Conservation (phyloP, 2,797 vertebrate genomes). For the Diceros bicornis region DNA sequence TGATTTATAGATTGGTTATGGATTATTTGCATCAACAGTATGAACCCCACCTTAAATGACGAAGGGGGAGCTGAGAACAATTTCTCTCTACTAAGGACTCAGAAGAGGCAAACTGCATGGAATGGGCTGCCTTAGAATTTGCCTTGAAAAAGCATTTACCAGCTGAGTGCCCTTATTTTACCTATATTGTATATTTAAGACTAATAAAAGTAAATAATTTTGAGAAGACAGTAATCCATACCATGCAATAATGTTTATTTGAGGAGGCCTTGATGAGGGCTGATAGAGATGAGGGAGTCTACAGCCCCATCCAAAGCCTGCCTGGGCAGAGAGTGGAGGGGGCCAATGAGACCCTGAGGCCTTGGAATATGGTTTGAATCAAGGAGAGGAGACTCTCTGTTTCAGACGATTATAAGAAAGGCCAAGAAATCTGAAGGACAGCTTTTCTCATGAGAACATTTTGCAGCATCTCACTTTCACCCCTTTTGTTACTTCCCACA, state of each 20-base stretch:
- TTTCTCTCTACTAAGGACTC: background rate
- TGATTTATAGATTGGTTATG: too few relatives aligned
- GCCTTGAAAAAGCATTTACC: background rate
- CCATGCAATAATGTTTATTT: background rate
- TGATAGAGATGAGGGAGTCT: background rate
- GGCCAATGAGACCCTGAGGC: background rate
- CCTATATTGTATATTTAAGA: background rate
- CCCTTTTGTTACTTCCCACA: background rate
- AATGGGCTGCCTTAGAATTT: background rate
- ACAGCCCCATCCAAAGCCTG: background rate
- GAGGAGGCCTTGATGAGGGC: background rate
- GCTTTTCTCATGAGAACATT: background rate
- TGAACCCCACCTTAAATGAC: background rate
- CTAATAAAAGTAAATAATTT: background rate
- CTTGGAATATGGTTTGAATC: background rate
- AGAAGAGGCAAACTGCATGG: background rate
- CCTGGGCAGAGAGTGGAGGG: fast-evolving
- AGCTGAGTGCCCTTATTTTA: background rate
- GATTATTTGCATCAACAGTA: too few relatives aligned
- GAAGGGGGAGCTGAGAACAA: background rate
- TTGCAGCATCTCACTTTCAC: background rate
- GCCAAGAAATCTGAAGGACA: background rate
- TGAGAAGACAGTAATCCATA: background rate
- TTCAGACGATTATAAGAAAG: background rate
- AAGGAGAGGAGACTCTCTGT: background rate